phyloP scores from a whole-genome alignment of 2,113 vertebrate genomes.

The Tupaia tana region DNA sequence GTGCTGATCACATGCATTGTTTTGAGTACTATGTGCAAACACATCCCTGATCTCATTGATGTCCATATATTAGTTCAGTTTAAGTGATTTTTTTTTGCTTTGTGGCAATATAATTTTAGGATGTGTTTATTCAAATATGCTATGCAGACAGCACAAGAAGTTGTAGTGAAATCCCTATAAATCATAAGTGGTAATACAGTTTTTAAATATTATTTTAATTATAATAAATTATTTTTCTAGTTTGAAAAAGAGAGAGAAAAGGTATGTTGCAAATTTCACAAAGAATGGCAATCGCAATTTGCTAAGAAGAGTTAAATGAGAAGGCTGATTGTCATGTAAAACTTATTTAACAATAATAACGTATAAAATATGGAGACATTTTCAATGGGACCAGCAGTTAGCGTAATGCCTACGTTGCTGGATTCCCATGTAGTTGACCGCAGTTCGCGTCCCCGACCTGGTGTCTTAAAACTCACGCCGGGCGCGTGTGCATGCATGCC shows the following conservation, averaged over 20 bases:
- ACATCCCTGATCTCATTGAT: neutral
- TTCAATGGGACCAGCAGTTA: too few relatives aligned
- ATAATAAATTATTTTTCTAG: conserved; percentile 5
- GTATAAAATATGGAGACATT: neutral
- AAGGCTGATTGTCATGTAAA: neutral
- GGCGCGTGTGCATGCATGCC: too few relatives aligned
- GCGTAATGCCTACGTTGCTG: too few relatives aligned
- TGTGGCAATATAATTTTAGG: neutral
- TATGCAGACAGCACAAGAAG: neutral
- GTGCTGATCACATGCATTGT: fast-evolving
- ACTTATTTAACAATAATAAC: neutral
- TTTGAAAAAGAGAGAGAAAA: neutral
- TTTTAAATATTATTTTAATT: neutral
- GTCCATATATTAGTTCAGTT: neutral
- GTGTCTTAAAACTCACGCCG: too few relatives aligned
- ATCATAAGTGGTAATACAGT: neutral
- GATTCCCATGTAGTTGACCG: too few relatives aligned
- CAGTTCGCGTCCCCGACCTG: too few relatives aligned
- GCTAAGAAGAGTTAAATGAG: neutral
- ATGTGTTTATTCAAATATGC: neutral
- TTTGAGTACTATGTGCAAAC: neutral
- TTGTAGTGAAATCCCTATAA: neutral
- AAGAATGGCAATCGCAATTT: neutral
- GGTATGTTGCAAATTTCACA: neutral
- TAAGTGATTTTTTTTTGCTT: neutral